Percentiles rank a stretch among this genome's conserved stretches.
phyloP scores from a whole-genome alignment of 2,888 invertebrate species.

The Octonoba sinensis region DNA sequence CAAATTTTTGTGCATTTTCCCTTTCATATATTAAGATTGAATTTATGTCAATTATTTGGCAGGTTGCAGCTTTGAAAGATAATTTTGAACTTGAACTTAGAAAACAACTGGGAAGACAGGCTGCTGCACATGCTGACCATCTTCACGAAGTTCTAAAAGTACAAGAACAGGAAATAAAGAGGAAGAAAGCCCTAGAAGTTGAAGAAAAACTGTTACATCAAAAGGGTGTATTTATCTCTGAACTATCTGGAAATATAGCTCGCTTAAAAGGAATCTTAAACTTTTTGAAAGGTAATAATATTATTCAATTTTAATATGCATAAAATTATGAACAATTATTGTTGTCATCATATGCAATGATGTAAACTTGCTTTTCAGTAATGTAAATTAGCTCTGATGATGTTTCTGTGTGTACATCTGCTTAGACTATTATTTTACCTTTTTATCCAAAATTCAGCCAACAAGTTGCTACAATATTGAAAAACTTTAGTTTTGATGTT shows the following conservation, averaged over 20 bases:
- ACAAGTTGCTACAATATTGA: too few relatives aligned
- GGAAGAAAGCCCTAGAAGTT: conserved; percentile 72
- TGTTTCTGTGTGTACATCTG: too few relatives aligned
- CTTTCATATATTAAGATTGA: too few relatives aligned
- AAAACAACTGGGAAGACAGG: conserved; percentile 84
- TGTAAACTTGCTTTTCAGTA: too few relatives aligned
- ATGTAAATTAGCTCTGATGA: too few relatives aligned
- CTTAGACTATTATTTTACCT: too few relatives aligned
- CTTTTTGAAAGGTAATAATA: conserved; percentile 66
- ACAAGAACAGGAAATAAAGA: conserved; percentile 76
- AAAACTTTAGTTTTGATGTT: too few relatives aligned
- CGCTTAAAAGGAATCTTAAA: conserved; percentile 63
- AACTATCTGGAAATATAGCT: conserved; percentile 73
- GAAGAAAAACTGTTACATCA: conserved; percentile 80
- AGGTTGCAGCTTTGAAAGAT: conserved; percentile 62
- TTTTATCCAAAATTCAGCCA: too few relatives aligned
- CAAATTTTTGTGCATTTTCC: too few relatives aligned
- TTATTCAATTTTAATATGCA: not conserved
- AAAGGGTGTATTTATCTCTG: conserved; percentile 78
- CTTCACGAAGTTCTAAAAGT: conserved; percentile 79
- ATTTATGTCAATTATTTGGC: not conserved
- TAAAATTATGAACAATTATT: too few relatives aligned
- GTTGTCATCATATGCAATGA: too few relatives aligned
- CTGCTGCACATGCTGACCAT: conserved; percentile 87
- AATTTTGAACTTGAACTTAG: conserved; percentile 79